Evolutionary conservation across 1,140 invertebrate species (phyloP), one percentile per base, ranked within the genome.

Genomic region (Drosophila willistoni): DNA sequence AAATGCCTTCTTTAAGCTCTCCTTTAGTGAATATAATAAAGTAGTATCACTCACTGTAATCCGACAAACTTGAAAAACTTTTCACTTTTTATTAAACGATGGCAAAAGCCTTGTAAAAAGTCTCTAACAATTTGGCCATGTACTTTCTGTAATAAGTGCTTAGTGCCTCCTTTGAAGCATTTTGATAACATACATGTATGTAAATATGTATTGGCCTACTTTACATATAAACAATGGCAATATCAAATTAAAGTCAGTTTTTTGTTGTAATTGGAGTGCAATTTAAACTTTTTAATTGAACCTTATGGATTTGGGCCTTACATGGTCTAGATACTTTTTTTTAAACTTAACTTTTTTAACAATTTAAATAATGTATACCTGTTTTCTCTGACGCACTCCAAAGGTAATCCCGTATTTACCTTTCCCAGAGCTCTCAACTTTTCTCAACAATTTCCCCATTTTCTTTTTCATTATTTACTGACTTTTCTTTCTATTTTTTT

Each of bases 391-490:
- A 3, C 14, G 14, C 14, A 22, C 44, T 13, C 36, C 10, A 51
- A 60, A 60, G 10, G 56, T 54, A 68, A 55, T 63, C 62, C 61
- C n/a, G 14, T 57, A n/a, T n/a, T 7, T 17, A 34, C 55, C 44
- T 22, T 51, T 51, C 44, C 44, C 44, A 14, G 44, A 6, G 17
- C 19, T 51, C 25, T 13, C 6, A 29, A 19, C 57, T 1, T n/a
- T 72, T 13, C 57, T 17, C 12, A 9, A 22, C 44, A 51, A 60
- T 60, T 44, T 65, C 1, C 10, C 7, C 17, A 3, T 51, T 41
- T 62, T 17, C 44, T 10, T 34, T 54, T 55, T 39, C 13, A 14
- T 34, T 41, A 59, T 73, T 74, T 61, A 68, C 39, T 13, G 34
- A 17, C 17, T 33, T 33, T 14, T 14, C 1, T 39, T 39, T 39